phyloP scores from a whole-genome alignment of 2,113 vertebrate genomes.

The Narcine bancroftii region DNA sequence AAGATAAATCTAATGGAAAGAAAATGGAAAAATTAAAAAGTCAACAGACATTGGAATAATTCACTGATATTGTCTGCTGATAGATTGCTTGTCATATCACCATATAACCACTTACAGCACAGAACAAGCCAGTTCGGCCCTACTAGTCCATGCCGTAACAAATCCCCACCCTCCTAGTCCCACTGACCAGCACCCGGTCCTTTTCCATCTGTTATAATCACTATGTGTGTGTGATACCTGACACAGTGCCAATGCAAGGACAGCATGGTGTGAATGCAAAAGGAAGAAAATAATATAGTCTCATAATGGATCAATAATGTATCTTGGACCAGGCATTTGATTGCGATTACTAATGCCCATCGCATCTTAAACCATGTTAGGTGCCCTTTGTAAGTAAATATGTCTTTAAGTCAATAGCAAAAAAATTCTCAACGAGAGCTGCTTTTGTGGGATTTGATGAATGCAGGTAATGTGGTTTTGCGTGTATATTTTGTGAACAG shows the following conservation, averaged over 20 bases:
- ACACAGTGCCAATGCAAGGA: not conserved
- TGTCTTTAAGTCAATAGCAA: not conserved
- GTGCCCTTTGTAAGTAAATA: not conserved
- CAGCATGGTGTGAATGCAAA: not conserved
- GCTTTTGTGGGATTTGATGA: not conserved
- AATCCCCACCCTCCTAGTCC: no score
- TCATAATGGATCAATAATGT: constrained; percentile 2
- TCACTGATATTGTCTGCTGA: not conserved
- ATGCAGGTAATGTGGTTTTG: not conserved
- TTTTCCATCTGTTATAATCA: not conserved
- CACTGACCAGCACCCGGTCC: no score
- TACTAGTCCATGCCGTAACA: no score
- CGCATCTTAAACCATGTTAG: not conserved
- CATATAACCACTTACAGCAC: no score
- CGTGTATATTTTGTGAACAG: not conserved
- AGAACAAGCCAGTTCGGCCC: no score
- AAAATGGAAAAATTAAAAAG: not conserved
- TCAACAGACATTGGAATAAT: not conserved
- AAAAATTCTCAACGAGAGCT: not conserved
- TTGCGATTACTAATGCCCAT: not conserved
- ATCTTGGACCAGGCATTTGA: not conserved
- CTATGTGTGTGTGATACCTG: not conserved
- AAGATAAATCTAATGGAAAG: not conserved
- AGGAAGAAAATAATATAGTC: not conserved
- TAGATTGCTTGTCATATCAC: no score